A percentile compares a stretch with the other conserved stretches of the same genome.
These are phyloP conservation scores for Camponotus floridanus DNA, from an alignment of 1,140 invertebrate species.

Conservation along the genomic window DNA sequence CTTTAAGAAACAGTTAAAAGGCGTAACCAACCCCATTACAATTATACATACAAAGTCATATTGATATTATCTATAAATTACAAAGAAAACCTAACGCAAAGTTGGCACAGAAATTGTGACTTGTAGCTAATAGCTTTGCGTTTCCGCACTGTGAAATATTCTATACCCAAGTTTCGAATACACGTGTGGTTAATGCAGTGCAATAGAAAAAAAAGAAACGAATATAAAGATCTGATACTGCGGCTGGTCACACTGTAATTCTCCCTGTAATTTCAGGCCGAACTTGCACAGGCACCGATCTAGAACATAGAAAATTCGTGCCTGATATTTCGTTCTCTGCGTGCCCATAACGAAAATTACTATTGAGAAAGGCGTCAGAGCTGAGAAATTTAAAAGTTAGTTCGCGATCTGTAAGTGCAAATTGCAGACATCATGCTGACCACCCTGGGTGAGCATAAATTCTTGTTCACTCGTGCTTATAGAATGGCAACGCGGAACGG, in stretches of 20 bases:
- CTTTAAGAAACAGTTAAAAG: constrained; percentile 29
- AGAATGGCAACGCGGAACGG: constrained; percentile 66
- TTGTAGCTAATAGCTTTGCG: constrained; percentile 22
- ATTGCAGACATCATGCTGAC: constrained; percentile 45
- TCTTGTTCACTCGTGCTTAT: neutral
- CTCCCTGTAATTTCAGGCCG: constrained; percentile 38
- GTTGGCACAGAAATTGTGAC: constrained; percentile 16
- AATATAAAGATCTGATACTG: constrained; percentile 33
- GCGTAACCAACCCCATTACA: constrained; percentile 11
- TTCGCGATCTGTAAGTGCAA: constrained; percentile 64
- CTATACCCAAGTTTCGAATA: neutral
- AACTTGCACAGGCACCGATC: constrained; percentile 17
- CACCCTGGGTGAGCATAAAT: constrained; percentile 44
- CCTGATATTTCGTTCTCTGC: constrained; percentile 31
- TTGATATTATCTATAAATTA: constrained; percentile 3
- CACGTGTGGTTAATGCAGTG: neutral
- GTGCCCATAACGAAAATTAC: constrained; percentile 47
- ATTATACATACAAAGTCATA: neutral
- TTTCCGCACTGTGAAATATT: constrained; percentile 19
- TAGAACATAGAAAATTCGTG: constrained; percentile 56
- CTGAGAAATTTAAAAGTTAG: constrained; percentile 54
- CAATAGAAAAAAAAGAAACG: constrained; percentile 26
- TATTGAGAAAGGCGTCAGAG: constrained; percentile 31
- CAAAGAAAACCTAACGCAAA: neutral
- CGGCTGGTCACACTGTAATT: constrained; percentile 32